Conservation (phyloP, 92 coral and sea anemone genomes). For the Isaurus tuberculatus region DNA sequence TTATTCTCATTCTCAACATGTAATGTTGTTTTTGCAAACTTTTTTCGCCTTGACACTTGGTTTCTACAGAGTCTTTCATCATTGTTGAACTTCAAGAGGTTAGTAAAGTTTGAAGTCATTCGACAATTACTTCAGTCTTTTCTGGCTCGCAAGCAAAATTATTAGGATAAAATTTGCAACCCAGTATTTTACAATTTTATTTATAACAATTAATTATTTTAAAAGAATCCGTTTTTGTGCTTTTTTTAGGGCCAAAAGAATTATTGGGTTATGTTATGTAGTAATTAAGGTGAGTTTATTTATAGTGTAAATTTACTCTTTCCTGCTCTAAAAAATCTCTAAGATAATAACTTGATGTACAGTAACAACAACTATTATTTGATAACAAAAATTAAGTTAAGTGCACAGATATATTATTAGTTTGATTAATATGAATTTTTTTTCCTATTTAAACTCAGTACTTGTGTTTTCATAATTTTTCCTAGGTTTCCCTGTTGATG, state of each 20-base stretch:
- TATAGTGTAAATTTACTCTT: neutral
- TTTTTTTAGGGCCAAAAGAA: slow-evolving; percentile 85
- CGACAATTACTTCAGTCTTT: neutral
- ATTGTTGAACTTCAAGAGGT: slow-evolving; percentile 84
- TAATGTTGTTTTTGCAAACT: neutral
- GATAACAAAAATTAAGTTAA: no score
- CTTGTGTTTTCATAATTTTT: neutral
- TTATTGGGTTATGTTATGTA: slow-evolving; percentile 93
- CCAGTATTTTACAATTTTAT: no score
- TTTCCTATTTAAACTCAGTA: no score
- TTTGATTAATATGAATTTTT: no score
- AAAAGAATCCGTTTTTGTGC: neutral
- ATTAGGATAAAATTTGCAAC: no score
- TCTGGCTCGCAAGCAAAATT: no score
- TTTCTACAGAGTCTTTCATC: slow-evolving; percentile 79
- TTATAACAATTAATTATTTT: no score
- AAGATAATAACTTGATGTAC: no score
- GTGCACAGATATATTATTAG: no score
- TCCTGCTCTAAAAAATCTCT: no score
- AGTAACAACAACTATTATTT: no score
- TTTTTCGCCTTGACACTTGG: slow-evolving; percentile 63
- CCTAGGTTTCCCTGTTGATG: slow-evolving; percentile 93
- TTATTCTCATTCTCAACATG: no score
- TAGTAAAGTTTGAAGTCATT: neutral
- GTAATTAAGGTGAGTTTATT: slow-evolving; percentile 81